Evolutionary conservation across 2,888 invertebrate species (phyloP).

Genomic region (Drosophila quasianomalipes): DNA sequence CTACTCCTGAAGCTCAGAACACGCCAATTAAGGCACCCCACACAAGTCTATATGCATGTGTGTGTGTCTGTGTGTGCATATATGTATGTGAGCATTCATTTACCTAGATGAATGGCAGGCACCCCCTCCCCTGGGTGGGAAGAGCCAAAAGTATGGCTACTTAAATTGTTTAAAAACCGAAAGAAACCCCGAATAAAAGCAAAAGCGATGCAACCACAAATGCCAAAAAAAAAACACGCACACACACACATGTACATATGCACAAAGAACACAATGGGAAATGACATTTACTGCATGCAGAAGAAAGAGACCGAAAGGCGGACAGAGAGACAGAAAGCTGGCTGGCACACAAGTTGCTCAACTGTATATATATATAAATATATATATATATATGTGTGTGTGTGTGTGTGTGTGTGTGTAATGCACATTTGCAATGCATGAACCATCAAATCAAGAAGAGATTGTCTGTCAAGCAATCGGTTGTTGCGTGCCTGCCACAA

Average conservation of each 20-base stretch:
- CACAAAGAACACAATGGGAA: neutral
- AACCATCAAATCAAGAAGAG: slow-evolving; percentile 13
- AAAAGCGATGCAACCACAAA: slow-evolving; percentile 8
- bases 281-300: neutral
- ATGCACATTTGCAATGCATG: slow-evolving; percentile 14
- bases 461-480: slow-evolving; percentile 7
- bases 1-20: slow-evolving; percentile 19
- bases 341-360: neutral
- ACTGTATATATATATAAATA: neutral
- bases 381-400: too few relatives aligned
- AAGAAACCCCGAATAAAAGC: slow-evolving; percentile 9
- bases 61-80: neutral
- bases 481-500: neutral
- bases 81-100: neutral
- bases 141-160: slow-evolving; percentile 17
- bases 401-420: neutral
- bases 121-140: slow-evolving; percentile 5
- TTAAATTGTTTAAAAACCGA: slow-evolving; percentile 50
- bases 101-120: slow-evolving; percentile 20
- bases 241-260: neutral
- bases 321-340: neutral
- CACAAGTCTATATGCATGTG: slow-evolving; percentile 6
- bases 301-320: neutral
- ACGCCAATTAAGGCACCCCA: slow-evolving; percentile 58
- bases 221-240: neutral